Evolutionary conservation across 2,797 vertebrate species (phyloP), one percentile per base, ranked within the genome.

Genomic region (Oreonectes daqikongensis): DNA sequence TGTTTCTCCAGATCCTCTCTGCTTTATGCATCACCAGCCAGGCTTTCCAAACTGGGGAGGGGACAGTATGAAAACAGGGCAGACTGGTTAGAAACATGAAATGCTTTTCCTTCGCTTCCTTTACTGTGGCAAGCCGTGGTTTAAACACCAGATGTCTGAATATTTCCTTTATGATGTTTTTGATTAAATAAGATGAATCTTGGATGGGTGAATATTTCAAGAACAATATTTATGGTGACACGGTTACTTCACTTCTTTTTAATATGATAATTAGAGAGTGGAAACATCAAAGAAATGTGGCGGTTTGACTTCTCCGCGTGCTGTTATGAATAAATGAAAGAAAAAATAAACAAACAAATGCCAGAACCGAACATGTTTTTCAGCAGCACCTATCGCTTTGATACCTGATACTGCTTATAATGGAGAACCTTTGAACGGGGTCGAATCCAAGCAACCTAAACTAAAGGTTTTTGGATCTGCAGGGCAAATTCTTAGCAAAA

Each of bases 61-160:
- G 75, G 60, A 64, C 57, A 40, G 35, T 61, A 72, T 48, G 75
- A 61, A 73, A 72, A 67, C 72, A 66, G 68, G 53, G 75, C 65
- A 68, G 67, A 63, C 53, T 71, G 81, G 81, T 77, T 80, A 76
- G 78, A 79, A 82, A 84, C 82, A 86, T 78, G 78, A 72, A 86
- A 85, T 81, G 75, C 75, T 48, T 81, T 72, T 82, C 79, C 61
- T 81, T 79, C 53, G 52, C 68, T 63, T 81, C 67, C 81, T 85
- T 81, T 85, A 82, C 83, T 87, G 86, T 85, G 81, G 86, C 83
- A 81, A 85, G 83, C 68, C 60, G 46, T 79, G 69, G 81, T 85
- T 87, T 84, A 78, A 82, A 82, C 79, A 79, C 86, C 84, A 87
- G 86, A 87, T 87, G 86, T 87, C 79, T 57, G 70, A 81, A 86